These are phyloP conservation scores for Columba guinea DNA, from an alignment of 2,797 vertebrate genomes.

Conservation along the genomic window DNA sequence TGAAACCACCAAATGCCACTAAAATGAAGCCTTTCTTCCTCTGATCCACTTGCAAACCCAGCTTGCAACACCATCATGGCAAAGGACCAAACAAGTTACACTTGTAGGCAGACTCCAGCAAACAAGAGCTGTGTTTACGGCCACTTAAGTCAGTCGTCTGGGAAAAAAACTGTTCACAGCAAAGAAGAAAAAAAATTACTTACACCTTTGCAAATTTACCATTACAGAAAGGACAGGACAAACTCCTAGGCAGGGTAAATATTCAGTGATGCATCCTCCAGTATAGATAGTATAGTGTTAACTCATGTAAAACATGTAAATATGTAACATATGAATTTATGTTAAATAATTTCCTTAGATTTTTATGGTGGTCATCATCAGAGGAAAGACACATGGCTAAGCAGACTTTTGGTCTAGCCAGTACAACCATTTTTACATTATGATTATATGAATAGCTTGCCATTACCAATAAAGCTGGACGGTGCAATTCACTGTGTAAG, in stretches of 20 bases:
- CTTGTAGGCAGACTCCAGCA: neutral
- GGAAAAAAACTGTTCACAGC: neutral
- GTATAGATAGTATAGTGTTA: neutral
- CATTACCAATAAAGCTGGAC: neutral
- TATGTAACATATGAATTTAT: rapidly evolving
- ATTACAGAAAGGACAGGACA: neutral
- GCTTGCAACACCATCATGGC: neutral
- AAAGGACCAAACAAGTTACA: neutral
- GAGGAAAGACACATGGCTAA: neutral
- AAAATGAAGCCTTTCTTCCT: neutral
- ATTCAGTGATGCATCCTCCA: neutral
- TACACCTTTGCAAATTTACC: neutral
- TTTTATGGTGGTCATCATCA: neutral
- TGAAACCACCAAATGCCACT: neutral
- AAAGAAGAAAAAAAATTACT: neutral
- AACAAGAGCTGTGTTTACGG: neutral
- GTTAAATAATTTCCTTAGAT: neutral
- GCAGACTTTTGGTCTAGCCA: neutral
- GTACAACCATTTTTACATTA: neutral
- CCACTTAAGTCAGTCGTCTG: neutral
- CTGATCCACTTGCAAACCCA: neutral
- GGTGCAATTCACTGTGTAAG: neutral
- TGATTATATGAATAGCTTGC: neutral
- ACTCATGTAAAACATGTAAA: neutral
- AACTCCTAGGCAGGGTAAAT: neutral